These are phyloP conservation scores for Molanna angustata DNA, from an alignment of 2,888 invertebrate genomes.

Conservation along the genomic window DNA sequence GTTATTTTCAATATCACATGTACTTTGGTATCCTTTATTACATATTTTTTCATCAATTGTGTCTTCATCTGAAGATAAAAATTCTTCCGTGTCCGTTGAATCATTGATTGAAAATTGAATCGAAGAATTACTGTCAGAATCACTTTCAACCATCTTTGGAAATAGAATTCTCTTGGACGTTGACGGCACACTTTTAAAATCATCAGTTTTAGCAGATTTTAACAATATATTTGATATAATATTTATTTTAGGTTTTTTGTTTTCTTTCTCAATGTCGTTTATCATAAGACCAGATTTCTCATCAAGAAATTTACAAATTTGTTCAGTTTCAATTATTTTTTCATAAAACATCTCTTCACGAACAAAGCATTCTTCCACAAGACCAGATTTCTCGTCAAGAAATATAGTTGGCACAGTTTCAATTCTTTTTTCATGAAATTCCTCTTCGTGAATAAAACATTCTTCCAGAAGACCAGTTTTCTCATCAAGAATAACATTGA, in stretches of 20 bases:
- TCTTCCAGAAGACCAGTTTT: background rate
- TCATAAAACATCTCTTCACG: background rate
- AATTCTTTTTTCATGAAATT: background rate
- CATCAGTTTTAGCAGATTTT: too few relatives aligned
- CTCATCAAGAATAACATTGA: background rate
- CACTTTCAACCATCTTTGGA: slow-evolving; percentile 2
- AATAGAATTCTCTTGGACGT: too few relatives aligned
- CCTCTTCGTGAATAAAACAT: background rate
- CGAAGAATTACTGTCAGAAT: background rate
- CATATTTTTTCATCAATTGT: background rate
- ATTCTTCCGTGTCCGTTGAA: background rate
- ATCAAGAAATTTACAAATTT: background rate
- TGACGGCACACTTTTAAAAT: too few relatives aligned
- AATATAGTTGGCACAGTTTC: background rate
- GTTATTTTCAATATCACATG: too few relatives aligned
- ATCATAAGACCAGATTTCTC: background rate
- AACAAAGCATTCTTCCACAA: background rate
- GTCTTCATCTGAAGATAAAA: background rate
- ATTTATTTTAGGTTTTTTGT: too few relatives aligned
- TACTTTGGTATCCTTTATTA: too few relatives aligned
- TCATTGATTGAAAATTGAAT: background rate
- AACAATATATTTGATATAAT: too few relatives aligned
- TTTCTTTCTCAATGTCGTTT: too few relatives aligned
- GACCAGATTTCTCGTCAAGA: background rate
- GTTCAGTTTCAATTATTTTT: background rate